These are phyloP conservation scores for Pteropus rufus DNA, from an alignment of 2,797 vertebrate genomes.

Conservation along the genomic window DNA sequence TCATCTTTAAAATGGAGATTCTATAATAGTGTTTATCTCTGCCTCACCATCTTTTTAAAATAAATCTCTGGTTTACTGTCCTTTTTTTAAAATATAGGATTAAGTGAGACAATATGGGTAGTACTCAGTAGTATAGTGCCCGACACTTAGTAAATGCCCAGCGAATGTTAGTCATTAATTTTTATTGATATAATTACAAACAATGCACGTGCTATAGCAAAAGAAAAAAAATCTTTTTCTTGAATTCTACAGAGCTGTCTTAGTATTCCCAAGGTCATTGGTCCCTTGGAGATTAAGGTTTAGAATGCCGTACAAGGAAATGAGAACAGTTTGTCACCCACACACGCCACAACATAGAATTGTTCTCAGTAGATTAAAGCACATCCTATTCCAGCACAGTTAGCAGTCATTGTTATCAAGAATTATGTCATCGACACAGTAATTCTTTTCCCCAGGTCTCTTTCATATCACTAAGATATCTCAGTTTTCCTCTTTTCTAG, in stretches of 20 bases:
- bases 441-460: slow-evolving; percentile 36
- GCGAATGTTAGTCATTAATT: slow-evolving; percentile 25
- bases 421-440: slow-evolving; percentile 19
- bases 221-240: neutral
- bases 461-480: neutral
- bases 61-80: neutral
- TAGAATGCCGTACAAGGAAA: slow-evolving; percentile 44
- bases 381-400: neutral
- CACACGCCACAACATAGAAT: neutral
- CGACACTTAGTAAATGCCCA: neutral
- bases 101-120: neutral
- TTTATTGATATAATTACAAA: slow-evolving; percentile 24
- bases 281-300: slow-evolving; percentile 48
- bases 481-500: slow-evolving; percentile 27
- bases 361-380: slow-evolving; percentile 38
- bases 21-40: neutral
- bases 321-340: slow-evolving; percentile 55
- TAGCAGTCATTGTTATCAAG: slow-evolving; percentile 30
- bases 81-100: neutral
- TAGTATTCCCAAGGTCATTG: slow-evolving; percentile 48
- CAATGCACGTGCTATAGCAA: neutral
- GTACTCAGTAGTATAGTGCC: neutral
- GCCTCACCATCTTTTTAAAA: neutral
- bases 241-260: slow-evolving; percentile 1
- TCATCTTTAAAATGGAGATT: slow-evolving; percentile 41